Evolutionary conservation across 2,797 vertebrate genomes (phyloP).

Genomic region (Acipenser transmontanus): DNA sequence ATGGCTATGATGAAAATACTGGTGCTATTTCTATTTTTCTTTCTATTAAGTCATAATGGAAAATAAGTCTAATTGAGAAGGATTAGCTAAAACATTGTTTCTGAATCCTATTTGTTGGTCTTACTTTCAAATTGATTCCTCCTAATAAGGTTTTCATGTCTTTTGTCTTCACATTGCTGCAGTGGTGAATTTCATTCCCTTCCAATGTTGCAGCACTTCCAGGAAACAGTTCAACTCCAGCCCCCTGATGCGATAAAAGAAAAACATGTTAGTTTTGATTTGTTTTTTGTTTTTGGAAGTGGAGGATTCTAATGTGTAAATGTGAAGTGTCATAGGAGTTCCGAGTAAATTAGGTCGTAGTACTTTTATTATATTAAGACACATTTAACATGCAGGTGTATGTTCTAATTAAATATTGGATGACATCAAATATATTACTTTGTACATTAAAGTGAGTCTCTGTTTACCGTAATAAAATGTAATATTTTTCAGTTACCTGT

Average conservation of each 20-base stretch:
- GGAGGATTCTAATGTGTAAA: too few relatives aligned
- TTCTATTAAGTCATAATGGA: not conserved
- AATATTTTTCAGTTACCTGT: slow-evolving; percentile 33
- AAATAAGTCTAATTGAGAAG: not conserved
- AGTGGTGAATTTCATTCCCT: slow-evolving; percentile 48
- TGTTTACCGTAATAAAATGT: not conserved
- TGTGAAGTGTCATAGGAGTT: not conserved
- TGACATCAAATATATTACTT: too few relatives aligned
- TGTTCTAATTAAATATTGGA: too few relatives aligned
- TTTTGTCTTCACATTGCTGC: slow-evolving; percentile 32
- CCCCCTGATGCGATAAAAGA: slow-evolving; percentile 25
- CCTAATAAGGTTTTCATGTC: slow-evolving; percentile 36
- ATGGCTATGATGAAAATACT: too few relatives aligned
- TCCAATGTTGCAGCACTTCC: slow-evolving; percentile 36
- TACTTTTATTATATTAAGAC: too few relatives aligned
- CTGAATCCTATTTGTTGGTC: not conserved
- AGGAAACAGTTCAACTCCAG: slow-evolving; percentile 44
- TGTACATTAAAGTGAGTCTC: too few relatives aligned
- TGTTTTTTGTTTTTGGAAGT: not conserved
- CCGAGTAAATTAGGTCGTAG: not conserved
- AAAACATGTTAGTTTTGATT: slow-evolving; percentile 10
- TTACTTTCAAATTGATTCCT: slow-evolving; percentile 44
- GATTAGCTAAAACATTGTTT: not conserved
- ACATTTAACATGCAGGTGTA: too few relatives aligned
- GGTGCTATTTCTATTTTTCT: too few relatives aligned